phyloP scores from a whole-genome alignment of 2,797 vertebrate genomes.

The Tachyglossus aculeatus region DNA sequence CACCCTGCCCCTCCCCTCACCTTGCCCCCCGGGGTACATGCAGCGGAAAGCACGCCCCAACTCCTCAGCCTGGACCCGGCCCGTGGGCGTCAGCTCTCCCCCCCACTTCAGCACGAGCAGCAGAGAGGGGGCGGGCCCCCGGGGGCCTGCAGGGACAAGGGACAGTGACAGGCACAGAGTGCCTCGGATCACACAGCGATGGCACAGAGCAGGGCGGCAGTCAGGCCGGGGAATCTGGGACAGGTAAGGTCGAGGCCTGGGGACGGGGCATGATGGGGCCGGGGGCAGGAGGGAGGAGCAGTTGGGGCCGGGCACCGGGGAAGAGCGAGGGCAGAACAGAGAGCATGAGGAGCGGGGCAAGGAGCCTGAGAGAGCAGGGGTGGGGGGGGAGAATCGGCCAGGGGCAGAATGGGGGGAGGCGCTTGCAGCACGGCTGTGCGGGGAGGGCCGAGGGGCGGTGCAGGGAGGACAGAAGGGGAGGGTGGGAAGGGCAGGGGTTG shows the following conservation, averaged over 20 bases:
- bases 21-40: conserved; percentile 98
- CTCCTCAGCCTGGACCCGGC: conserved; percentile 93
- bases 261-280: not conserved
- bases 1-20: conserved; percentile 67
- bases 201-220: no score
- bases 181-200: no score
- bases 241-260: not conserved
- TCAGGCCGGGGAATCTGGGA: not conserved
- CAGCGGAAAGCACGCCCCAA: conserved; percentile 94
- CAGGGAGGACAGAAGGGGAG: not conserved
- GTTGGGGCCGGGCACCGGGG: not conserved
- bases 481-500: no score
- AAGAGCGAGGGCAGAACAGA: not conserved
- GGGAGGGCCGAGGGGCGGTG: not conserved
- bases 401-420: no score
- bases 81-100: conserved; percentile 92
- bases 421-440: no score
- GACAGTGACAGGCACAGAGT: not conserved
- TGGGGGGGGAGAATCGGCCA: no score
- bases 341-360: no score
- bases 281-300: not conserved
- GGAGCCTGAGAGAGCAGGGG: no score
- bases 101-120: conserved; percentile 96
- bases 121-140: conserved; percentile 81
- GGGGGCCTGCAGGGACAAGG: conserved; percentile 75